Conservation (phyloP, 2,113 vertebrate species). For the rabbit (Oryctolagus cuniculus) region mOryCun1.1 NC_091434.1:35753001-35753500, state of each 20-base stretch:
- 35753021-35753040: slow-evolving; percentile 75
- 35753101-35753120: slow-evolving; percentile 51
- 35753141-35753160: slow-evolving; percentile 29
- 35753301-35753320: not conserved
- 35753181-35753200: slow-evolving; percentile 46
- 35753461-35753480: not conserved
- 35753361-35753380: not conserved
- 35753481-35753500: slow-evolving; percentile 52
- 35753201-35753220: slow-evolving; percentile 59
- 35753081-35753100: slow-evolving; percentile 76
- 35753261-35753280: not conserved
- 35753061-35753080: slow-evolving; percentile 81
- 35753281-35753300: not conserved
- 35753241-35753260: slow-evolving; percentile 27
- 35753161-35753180: slow-evolving; percentile 38
- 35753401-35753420: not conserved
- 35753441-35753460: slow-evolving; percentile 18
- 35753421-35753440: not conserved
- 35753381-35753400: not conserved
- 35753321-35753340: not conserved
- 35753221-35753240: slow-evolving; percentile 20
- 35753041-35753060: slow-evolving; percentile 78
- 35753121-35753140: slow-evolving; percentile 53
- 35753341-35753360: not conserved
- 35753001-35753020: slow-evolving; percentile 75